Evolutionary conservation across 2,113 vertebrate genomes (phyloP).

Genomic region (Myiozetetes cayanensis): DNA sequence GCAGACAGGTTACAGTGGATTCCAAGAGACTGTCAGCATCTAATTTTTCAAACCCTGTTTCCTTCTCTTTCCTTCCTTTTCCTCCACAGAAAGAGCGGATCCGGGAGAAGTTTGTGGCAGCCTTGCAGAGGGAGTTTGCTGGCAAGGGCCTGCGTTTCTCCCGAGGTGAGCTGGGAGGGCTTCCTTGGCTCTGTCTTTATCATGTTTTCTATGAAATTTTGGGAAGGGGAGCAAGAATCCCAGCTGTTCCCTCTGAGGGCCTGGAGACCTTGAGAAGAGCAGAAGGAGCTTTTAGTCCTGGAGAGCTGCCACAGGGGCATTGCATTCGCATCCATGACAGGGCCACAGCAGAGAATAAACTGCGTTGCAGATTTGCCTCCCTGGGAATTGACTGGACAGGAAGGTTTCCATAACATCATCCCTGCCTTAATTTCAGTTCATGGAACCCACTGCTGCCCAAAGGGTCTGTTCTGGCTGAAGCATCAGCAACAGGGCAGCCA

Average conservation of each 20-base stretch:
- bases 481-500: not conserved
- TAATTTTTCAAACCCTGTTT: not conserved
- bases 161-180: constrained; percentile 77
- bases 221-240: not conserved
- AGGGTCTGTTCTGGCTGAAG: not conserved
- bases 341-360: not conserved
- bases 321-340: not conserved
- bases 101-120: constrained; percentile 94
- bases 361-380: not conserved
- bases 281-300: not conserved
- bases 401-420: accelerated
- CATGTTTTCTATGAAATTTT: not conserved
- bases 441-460: not conserved
- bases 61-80: not conserved
- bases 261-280: not conserved
- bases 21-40: not conserved
- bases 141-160: constrained; percentile 94
- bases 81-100: constrained; percentile 89
- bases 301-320: not conserved
- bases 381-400: not conserved
- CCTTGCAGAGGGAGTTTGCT: constrained; percentile 91
- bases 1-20: not conserved
- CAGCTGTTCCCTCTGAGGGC: not conserved
- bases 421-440: not conserved
- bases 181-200: not conserved